phyloP scores from a whole-genome alignment of 1,140 invertebrate species.

The Aphelenchoides fujianensis region DNA sequence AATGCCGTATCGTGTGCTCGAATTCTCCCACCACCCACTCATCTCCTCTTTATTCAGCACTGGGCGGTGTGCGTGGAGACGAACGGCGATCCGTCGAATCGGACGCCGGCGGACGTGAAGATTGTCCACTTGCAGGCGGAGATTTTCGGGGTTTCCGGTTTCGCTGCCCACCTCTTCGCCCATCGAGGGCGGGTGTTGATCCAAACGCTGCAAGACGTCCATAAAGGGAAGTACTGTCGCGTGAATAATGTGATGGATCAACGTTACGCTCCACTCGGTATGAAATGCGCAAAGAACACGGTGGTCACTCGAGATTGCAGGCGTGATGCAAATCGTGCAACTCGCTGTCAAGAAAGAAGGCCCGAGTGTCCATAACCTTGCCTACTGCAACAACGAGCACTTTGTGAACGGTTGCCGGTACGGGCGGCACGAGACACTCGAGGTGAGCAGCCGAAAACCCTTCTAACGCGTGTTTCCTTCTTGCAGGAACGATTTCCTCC shows the following conservation, averaged over 20 bases:
- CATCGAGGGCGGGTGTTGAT: background rate
- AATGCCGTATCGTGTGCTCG: background rate
- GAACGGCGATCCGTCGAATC: background rate
- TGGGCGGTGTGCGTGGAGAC: conserved; percentile 11
- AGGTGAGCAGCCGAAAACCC: background rate
- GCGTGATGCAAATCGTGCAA: conserved; percentile 1
- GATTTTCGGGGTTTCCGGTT: background rate
- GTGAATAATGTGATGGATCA: conserved; percentile 16
- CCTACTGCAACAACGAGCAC: conserved; percentile 1
- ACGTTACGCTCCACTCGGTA: conserved; percentile 1
- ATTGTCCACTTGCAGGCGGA: background rate
- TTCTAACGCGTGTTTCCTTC: background rate
- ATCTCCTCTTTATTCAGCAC: background rate
- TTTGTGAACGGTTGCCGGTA: conserved; percentile 14
- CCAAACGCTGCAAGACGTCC: background rate
- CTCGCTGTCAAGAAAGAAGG: conserved; percentile 10
- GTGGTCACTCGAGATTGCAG: no score
- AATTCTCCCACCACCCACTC: background rate
- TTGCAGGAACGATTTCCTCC: conserved; percentile 4
- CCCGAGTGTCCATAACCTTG: background rate
- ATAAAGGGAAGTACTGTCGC: background rate
- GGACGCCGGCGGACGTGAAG: background rate
- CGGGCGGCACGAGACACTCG: background rate
- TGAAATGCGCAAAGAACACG: no score
- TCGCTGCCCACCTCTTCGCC: background rate